Evolutionary conservation across 2,888 invertebrate genomes (phyloP), one percentile per base, ranked within the genome.

Genomic region (Euproctis similis): DNA sequence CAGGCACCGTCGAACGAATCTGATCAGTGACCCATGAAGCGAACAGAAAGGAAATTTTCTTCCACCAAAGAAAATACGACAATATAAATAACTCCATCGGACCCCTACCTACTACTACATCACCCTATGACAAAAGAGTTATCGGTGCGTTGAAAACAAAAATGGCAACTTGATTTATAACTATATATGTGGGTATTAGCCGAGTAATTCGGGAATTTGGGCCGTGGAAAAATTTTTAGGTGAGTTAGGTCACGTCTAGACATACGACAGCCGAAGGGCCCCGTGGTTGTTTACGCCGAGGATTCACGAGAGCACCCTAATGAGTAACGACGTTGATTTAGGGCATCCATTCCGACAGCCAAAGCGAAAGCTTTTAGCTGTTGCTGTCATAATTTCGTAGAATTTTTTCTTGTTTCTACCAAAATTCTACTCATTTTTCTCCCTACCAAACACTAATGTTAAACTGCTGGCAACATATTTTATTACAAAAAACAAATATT

Each of bases 131-230:
- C 82, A 84, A 84, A 84, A 84, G 84, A 84, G 84, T 84, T 84
- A 84, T 82, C 80, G 82, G 80, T 82, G 81, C 84, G 84, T 81
- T 82, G 84, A 84, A 81, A 84, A 84, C 84, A 84, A 82, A 84
- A 84, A 84, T 84, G 84, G 75, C 78, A 65, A 67, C 53, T 62
- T 80, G 81, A 84, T 84, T 82, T 84, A 84, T 74, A 50, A 55
- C 52, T 41, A 63, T n/a, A 59, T 58, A 54, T 40, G 43, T 53
- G 57, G 56, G 69, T 64, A 74, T 75, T 77, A 75, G 74, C 62
- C 53, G 55, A 42, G 58, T 63, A 64, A 67, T 71, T 64, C 50
- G 49, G 46, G 54, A 52, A 51, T 43, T 57, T 51, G 34, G 44
- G 34, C 39, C 29, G 35, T 43, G 34, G 39, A 48, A 53, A 56